Evolutionary conservation across 2,888 invertebrate species (phyloP).

Genomic region (Amiota communis): DNA sequence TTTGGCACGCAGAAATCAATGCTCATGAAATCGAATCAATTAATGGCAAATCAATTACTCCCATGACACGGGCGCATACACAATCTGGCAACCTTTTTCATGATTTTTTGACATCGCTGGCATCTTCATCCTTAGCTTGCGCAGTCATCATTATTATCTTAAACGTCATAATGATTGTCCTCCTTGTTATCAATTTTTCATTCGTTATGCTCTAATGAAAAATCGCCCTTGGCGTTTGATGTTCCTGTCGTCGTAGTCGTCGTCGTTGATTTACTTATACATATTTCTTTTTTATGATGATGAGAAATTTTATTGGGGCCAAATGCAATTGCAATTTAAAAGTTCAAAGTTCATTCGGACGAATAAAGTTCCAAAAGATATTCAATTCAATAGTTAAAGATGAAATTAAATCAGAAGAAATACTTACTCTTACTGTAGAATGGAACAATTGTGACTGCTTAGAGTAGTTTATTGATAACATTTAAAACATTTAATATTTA

Average conservation of each 20-base stretch:
- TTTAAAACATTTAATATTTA: too few species aligned
- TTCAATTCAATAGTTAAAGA: too few species aligned
- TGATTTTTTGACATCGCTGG: neutral
- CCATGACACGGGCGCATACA: neutral
- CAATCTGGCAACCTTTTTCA: neutral
- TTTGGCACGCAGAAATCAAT: constrained; percentile 27
- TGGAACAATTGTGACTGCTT: too few species aligned
- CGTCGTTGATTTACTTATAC: too few species aligned
- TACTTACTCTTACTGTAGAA: too few species aligned
- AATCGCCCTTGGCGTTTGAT: constrained; percentile 6
- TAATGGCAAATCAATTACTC: constrained; percentile 59
- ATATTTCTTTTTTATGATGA: too few species aligned
- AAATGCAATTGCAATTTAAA: too few species aligned
- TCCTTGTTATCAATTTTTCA: constrained; percentile 12
- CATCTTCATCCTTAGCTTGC: neutral
- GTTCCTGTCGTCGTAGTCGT: neutral
- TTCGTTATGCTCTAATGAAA: constrained; percentile 12
- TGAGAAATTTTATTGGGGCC: too few species aligned
- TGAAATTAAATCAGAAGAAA: too few species aligned
- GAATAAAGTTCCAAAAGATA: too few species aligned
- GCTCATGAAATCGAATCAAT: constrained; percentile 56
- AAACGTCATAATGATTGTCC: neutral
- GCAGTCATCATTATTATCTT: neutral
- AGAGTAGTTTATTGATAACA: too few species aligned
- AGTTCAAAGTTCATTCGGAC: too few species aligned